Evolutionary conservation across 1,140 invertebrate species (phyloP).

Genomic region (Drosophila orosa): DNA sequence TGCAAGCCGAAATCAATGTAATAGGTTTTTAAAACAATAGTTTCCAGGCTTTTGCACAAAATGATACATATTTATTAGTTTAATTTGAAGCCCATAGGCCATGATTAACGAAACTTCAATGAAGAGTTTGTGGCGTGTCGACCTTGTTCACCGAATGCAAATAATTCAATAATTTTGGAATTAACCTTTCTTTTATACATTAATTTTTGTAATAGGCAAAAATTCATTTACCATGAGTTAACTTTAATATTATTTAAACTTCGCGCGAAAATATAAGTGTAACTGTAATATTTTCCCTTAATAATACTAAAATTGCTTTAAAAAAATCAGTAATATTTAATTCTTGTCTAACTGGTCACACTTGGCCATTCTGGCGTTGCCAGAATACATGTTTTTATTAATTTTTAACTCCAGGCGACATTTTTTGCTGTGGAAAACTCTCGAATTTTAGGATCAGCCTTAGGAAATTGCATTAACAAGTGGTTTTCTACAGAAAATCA

Average conservation of each 20-base stretch:
- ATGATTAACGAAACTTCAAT: neutral
- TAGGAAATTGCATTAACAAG: too few species aligned
- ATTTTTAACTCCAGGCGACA: fast-evolving
- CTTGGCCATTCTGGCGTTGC: neutral
- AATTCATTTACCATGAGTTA: too few species aligned
- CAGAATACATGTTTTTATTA: fast-evolving
- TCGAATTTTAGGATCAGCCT: too few species aligned
- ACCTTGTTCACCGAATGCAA: neutral
- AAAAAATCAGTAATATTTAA: neutral
- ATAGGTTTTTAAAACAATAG: neutral
- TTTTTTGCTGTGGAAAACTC: neutral
- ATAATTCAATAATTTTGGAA: neutral
- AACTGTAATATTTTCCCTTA: too few species aligned
- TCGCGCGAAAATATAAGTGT: neutral
- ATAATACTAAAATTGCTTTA: neutral
- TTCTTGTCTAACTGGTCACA: neutral
- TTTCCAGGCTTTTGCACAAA: too few species aligned
- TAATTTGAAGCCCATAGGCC: neutral
- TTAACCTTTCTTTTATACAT: neutral
- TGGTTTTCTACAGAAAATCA: neutral
- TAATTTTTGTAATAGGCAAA: neutral
- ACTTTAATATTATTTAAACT: neutral
- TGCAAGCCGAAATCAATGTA: neutral
- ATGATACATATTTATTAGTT: too few species aligned
- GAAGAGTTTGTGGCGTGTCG: neutral